Evolutionary conservation across 2,113 vertebrate genomes (phyloP).

Genomic region (Amblyornis subalaris): DNA sequence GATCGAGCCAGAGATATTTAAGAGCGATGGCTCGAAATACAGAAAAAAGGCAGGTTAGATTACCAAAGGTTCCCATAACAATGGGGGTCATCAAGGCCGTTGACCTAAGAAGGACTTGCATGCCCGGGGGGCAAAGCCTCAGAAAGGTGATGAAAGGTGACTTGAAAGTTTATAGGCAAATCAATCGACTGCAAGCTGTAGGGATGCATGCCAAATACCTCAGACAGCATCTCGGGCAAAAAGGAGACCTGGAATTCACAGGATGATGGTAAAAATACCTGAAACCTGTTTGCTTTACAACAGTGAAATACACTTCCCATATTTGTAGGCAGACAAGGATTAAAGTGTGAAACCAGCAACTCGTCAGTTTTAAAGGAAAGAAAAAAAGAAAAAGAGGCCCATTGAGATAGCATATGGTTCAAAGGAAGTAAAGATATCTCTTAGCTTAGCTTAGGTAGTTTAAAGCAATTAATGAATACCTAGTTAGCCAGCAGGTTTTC

Average conservation of each 20-base stretch:
- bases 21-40: constrained; percentile 23
- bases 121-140: not conserved
- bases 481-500: not conserved
- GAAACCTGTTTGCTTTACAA: constrained; percentile 5
- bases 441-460: not conserved
- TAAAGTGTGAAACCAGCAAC: constrained; percentile 4
- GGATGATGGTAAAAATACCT: constrained; percentile 19
- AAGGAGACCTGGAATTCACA: not conserved
- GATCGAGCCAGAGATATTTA: not conserved
- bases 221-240: not conserved
- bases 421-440: constrained; percentile 15
- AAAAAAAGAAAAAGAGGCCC: not conserved
- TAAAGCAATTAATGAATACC: constrained; percentile 14
- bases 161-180: constrained; percentile 33
- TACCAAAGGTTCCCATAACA: constrained; percentile 53
- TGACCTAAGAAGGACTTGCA: constrained; percentile 7
- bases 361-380: not conserved
- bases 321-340: not conserved
- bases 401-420: not conserved
- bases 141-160: constrained; percentile 47
- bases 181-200: not conserved
- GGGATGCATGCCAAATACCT: not conserved
- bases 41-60: constrained; percentile 48
- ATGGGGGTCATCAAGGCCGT: constrained; percentile 24
- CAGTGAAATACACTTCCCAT: not conserved